Base-by-base conservation (phyloP, 2,888 invertebrate species). In the Macroteleia sp. region DNA sequence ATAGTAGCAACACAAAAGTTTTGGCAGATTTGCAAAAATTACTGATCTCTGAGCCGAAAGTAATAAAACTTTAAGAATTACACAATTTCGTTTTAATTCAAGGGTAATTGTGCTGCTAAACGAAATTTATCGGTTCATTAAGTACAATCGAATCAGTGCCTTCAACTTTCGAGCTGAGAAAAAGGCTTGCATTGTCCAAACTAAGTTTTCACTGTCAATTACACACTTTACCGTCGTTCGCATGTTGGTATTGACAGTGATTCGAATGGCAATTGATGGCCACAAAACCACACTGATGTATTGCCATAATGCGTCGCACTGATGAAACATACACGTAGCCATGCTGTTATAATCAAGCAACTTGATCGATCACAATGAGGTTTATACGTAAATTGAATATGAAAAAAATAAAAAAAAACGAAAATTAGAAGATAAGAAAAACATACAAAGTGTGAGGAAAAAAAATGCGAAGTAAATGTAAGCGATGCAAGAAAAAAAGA, bases 191-290 rank as follows among this genome's bases (percentile, higher is more conserved):
- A 36, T 54, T 67, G 56, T 32, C 42, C 41, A 19, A 59, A 52
- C 30, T 25, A 22, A 59, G 50, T 59, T 59, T 42, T 14, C 44
- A 42, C 69, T 69, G 64, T 64, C 69, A 64, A 54, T 70, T 78
- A 79, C 77, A 74, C 48, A 48, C 44, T 42, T 74, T 74, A 20
- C 34, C 36, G 19, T 57, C 32, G 50, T 34, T 46, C 32, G 17
- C 3, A 22, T 19, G 41, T 64, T 76, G 76, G 67, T 83, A 84
- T 83, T 85, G 83, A 79, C 82, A 80, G 81, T 83, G 85, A 88
- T 88, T 85, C 81, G 85, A 87, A 87, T 86, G 81, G 86, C 85
- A 85, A 87, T 88, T 86, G 86, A 88, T 88, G 85, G 83, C 70
- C 69, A 82, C 83, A 85, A 88, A 88, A 88, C 83, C 86, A 70